Percentiles rank a stretch among this genome's conserved stretches.
phyloP scores from a whole-genome alignment of 2,888 invertebrate genomes.

The Maniola hyperantus region DNA sequence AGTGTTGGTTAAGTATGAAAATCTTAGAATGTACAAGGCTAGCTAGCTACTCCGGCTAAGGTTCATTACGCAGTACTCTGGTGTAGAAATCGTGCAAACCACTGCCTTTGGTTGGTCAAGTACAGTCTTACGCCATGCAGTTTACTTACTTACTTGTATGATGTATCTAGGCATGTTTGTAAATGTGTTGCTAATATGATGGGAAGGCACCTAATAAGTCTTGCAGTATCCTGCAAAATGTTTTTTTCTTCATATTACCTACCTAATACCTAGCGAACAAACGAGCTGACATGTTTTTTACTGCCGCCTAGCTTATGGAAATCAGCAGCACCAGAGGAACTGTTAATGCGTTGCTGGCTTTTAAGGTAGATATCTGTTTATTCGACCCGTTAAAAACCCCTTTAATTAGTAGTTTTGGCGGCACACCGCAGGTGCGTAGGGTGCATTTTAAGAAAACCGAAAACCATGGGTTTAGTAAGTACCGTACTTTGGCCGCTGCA shows the following conservation, averaged over 20 bases:
- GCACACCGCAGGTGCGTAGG: no score
- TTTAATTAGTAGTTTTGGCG: no score
- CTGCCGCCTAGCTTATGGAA: not conserved
- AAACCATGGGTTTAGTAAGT: no score
- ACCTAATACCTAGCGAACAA: not conserved
- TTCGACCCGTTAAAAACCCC: no score
- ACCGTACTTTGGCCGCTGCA: no score
- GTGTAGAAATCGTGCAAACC: slow-evolving; percentile 41
- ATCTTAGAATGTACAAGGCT: slow-evolving; percentile 30
- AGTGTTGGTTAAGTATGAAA: slow-evolving; percentile 12
- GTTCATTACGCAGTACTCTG: slow-evolving; percentile 39
- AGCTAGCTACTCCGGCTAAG: slow-evolving; percentile 23
- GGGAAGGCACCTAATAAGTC: not conserved
- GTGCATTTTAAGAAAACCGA: no score
- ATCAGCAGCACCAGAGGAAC: no score
- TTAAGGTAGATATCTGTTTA: no score
- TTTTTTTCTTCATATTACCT: not conserved
- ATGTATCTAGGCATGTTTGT: slow-evolving; percentile 11
- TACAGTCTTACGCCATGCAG: slow-evolving; percentile 41
- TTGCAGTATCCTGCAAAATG: not conserved
- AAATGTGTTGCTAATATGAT: not conserved
- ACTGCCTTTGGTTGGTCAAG: slow-evolving; percentile 38
- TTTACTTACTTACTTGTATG: slow-evolving; percentile 7
- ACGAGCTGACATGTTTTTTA: not conserved
- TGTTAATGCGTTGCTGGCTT: no score